Base-by-base conservation (phyloP, 2,113 vertebrate species). In the Cercocebus atys region DNA sequence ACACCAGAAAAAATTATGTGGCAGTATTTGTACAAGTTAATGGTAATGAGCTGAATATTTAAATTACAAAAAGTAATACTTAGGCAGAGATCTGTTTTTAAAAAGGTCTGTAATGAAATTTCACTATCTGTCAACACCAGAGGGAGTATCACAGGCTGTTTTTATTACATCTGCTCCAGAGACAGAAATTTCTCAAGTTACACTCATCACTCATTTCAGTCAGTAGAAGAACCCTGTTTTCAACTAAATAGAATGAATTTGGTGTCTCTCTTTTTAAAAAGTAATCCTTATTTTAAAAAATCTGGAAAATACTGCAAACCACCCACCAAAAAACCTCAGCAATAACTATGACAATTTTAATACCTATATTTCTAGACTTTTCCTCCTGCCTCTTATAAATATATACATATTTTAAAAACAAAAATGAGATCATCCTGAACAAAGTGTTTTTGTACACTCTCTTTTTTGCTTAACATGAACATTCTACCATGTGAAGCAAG, bases 141-240 rank as follows among this genome's bases (percentile, higher is more conserved):
- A 82, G 35, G 23, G 16, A 82, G 43, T 50, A 83, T 52, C 8
- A 68, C 4, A 79, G 40, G n/a, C 3, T 4, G 12, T 80, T 82
- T 82, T 76, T 23, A 80, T 32, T 90, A 27, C 25, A 84, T 87
- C 50, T 95, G 45, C 20, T 97, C 64, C 92, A 94, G 47, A 50
- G 30, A 95, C 27, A 94, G 55, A 95, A 90, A 76, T 75, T 68
- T 73, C 94, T 97, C 25, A 85, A 80, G n/a, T 96, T 96, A 92
- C 6, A 94, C 35, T 95, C 1, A 96, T 11, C 23, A 93, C 12
- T 89, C 43, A 95, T 92, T 90, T 89, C 22, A 80, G n/a, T 22
- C 14, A 96, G 38, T 4, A 94, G 55, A 52, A 97, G 35, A 13
- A 78, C 45, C 6, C 25, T 79, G 70, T 81, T 86, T 85, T 90